Base-by-base conservation (phyloP, 2,888 invertebrate genomes). In the Hartigia nigra region DNA sequence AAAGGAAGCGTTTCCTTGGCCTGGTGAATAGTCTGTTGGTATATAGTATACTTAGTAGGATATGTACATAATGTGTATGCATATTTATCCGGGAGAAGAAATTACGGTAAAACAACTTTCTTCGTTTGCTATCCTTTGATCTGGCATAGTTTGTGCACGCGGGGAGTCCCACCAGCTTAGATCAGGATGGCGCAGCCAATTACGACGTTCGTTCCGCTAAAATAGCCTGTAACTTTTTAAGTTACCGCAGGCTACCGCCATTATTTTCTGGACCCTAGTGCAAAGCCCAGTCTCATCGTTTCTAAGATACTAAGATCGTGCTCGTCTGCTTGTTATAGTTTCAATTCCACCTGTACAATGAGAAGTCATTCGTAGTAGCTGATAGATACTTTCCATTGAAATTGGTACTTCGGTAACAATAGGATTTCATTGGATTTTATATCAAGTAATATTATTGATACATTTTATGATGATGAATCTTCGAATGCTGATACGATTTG, bases 31-130 rank as follows among this genome's bases (percentile, higher is more conserved):
- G 9, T 2, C 23, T 55, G 55, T 23, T 0, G 9, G 55, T 55
- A 23, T 23, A 9, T 23, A 23, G 23, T 55, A 55, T 23, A 55
- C 23, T 55, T 2, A 55, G 55, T 14, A 14, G 9, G 23, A 5
- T 23, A 23, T 55, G 23, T 55, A 55, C 9, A 23, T 55, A 55
- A 23, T 55, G 9, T 2, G 23, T 23, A 9, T 9, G 55, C 0
- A 55, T 55, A 55, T 55, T 55, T 55, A 23, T 55, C 23, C 55
- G 1, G 55, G 55, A 55, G 55, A 55, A 55, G 55, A 55, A 55
- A 55, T 55, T 55, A 55, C 76, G 75, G 72, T 76, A 74, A 80
- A 78, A 78, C 39, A 74, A 81, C 80, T 81, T 81, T 81, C 80
- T 81, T 81, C 78, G 74, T 76, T 80, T 70, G 39, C 72, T 76